Evolutionary conservation across 1,140 invertebrate species (phyloP), one percentile per base, ranked within the genome.

Genomic region (Galleria mellonella): DNA sequence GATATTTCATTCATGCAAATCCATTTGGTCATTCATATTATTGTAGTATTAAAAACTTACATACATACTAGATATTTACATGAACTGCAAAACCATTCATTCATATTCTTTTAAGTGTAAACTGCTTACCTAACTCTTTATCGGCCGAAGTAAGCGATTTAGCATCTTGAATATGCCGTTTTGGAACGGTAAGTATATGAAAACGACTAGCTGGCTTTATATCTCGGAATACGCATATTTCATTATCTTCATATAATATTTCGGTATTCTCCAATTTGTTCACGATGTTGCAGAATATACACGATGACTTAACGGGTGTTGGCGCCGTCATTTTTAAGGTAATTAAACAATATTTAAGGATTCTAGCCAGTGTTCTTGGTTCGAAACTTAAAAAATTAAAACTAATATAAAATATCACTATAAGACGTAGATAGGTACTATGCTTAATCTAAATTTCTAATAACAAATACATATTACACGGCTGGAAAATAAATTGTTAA

Each of bases 161-260:
- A 0, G 91, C 90, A 87, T 94, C 92, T 32, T 83, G 77, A 38
- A 95, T 91, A 77, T 97, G 96, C 11, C 86, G 76, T 69, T 92
- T 94, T 0, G 96, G 90, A 15, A 96, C 87, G 31, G 94, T 90
- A 30, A 97, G 88, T 69, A 92, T 93, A 81, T 98, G 96, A 83
- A 94, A 90, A 11, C 88, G 89, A 0, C 94, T 90, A 0, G 92
- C 94, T 10, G 96, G 96, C 70, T 91, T 90, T 28, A 96, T 96
- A 70, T 97, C 96, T 43, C 90, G 89, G 67, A 97, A 96, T 23
- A 94, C 92, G 9, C 92, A 89, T 32, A 94, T 79, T 39, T 93
- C 88, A 1, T 96, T 92, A 68, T 95, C 93, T 90, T 97, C 88
- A 57, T 85, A 87, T 46, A 87, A 72, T 53, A 91, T 88, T 45